These are phyloP conservation scores for Tragelaphus buxtoni DNA, from an alignment of 2,113 vertebrate genomes.

Conservation along the genomic window DNA sequence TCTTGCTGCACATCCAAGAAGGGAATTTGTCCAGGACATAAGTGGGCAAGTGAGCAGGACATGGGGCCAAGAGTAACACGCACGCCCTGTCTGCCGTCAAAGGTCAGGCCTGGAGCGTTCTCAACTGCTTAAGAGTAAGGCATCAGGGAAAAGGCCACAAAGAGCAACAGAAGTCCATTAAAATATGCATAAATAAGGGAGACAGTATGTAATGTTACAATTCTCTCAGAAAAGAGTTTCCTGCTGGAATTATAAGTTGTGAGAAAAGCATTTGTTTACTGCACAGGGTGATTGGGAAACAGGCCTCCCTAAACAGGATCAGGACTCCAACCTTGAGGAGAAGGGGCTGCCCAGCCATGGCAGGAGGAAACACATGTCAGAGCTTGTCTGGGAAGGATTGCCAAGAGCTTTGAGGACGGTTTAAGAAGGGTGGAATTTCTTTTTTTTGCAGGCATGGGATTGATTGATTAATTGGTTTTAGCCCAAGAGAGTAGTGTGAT, in stretches of 20 bases:
- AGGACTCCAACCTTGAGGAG: rapidly evolving
- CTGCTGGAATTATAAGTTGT: background rate
- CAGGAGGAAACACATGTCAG: background rate
- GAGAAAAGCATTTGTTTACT: background rate
- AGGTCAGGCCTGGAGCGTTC: background rate
- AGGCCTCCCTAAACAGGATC: background rate
- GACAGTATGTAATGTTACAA: background rate
- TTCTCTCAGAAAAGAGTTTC: background rate
- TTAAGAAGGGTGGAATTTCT: background rate
- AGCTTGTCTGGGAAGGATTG: background rate
- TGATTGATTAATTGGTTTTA: background rate
- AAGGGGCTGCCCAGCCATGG: rapidly evolving
- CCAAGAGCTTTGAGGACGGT: background rate
- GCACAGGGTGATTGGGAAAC: background rate
- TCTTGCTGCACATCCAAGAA: background rate
- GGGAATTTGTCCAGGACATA: background rate
- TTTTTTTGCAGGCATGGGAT: background rate
- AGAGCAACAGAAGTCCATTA: background rate
- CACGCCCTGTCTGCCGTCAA: conserved; percentile 6
- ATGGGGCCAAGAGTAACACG: background rate
- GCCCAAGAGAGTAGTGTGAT: background rate
- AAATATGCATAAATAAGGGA: background rate
- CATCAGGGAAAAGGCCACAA: background rate
- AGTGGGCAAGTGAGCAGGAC: background rate
- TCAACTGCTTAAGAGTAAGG: background rate